These are phyloP conservation scores for Suillia variegata DNA, from an alignment of 2,888 invertebrate species.

Conservation along the genomic window DNA sequence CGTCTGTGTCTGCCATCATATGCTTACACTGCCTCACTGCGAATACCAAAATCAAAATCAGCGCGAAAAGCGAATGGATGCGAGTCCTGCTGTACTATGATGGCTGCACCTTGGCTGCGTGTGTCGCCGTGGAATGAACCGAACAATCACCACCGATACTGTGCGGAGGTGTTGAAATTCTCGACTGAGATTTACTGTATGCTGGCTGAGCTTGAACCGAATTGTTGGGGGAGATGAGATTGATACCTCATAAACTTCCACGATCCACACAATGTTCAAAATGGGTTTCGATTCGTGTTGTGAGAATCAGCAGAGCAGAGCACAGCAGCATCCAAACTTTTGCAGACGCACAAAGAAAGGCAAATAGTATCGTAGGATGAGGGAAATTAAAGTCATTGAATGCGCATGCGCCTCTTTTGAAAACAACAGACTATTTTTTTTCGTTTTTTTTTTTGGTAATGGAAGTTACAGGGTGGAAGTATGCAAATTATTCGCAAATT, in stretches of 20 bases:
- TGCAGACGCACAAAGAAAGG: background rate
- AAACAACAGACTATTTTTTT: too few species aligned
- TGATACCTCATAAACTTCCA: background rate
- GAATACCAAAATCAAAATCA: too few species aligned
- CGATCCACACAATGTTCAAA: too few species aligned
- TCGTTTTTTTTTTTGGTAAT: too few species aligned
- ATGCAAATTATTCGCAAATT: too few species aligned
- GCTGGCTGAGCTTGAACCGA: slow-evolving; percentile 1
- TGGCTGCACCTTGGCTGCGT: slow-evolving; percentile 27
- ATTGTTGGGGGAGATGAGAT: background rate
- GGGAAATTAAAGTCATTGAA: slow-evolving; percentile 10
- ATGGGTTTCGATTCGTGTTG: background rate
- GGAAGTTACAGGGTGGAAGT: too few species aligned
- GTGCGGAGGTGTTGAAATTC: slow-evolving; percentile 31
- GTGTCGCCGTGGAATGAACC: slow-evolving; percentile 27
- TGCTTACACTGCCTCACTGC: too few species aligned
- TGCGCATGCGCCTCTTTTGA: slow-evolving; percentile 27
- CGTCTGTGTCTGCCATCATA: slow-evolving; percentile 2
- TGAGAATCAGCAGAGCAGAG: background rate
- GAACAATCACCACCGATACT: slow-evolving; percentile 30
- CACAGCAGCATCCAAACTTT: background rate
- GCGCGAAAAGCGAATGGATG: background rate
- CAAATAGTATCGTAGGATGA: slow-evolving; percentile 7
- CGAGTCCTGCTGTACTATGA: background rate
- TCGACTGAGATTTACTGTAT: slow-evolving; percentile 27